Evolutionary conservation across 1,140 invertebrate species (phyloP).

Genomic region (Drosophila guanche): DNA sequence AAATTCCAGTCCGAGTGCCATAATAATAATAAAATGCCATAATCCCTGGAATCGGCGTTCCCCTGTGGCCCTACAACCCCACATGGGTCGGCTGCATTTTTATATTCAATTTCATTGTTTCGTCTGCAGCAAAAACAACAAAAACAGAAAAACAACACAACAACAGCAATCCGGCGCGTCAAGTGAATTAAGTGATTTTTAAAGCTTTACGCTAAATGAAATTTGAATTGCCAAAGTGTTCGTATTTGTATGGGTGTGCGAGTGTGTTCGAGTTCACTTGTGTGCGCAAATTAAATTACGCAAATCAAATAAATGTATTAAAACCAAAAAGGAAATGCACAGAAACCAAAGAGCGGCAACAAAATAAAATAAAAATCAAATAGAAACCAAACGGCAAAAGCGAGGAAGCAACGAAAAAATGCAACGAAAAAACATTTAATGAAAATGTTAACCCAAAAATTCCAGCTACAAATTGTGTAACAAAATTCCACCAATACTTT

Average conservation of each 20-base stretch:
- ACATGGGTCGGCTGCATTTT: slow-evolving; percentile 57
- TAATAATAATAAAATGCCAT: slow-evolving; percentile 80
- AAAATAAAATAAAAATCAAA: slow-evolving; percentile 63
- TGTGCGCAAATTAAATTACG: slow-evolving; percentile 80
- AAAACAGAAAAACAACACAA: slow-evolving; percentile 3
- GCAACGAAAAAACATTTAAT: slow-evolving; percentile 14
- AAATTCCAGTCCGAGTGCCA: slow-evolving; percentile 52
- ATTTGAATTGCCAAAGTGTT: slow-evolving; percentile 73
- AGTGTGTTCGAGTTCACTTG: slow-evolving; percentile 40
- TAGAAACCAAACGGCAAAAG: slow-evolving; percentile 26
- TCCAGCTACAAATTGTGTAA: slow-evolving; percentile 27
- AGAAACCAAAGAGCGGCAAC: slow-evolving; percentile 3
- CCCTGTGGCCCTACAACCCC: slow-evolving; percentile 25
- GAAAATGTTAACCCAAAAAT: slow-evolving; percentile 29
- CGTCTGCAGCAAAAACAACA: slow-evolving; percentile 58
- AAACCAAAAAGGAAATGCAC: slow-evolving; percentile 29
- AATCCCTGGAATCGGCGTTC: slow-evolving; percentile 63
- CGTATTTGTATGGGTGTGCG: no score
- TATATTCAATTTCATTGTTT: slow-evolving; percentile 80
- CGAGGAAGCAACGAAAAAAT: slow-evolving; percentile 22
- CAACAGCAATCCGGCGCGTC: slow-evolving; percentile 63
- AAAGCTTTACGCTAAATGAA: slow-evolving; percentile 81
- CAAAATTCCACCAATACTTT: slow-evolving; percentile 47
- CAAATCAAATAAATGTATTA: slow-evolving; percentile 77
- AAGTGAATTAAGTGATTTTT: slow-evolving; percentile 81